These are phyloP conservation scores for Piaya cayana DNA, from an alignment of 2,113 vertebrate genomes.

Conservation along the genomic window DNA sequence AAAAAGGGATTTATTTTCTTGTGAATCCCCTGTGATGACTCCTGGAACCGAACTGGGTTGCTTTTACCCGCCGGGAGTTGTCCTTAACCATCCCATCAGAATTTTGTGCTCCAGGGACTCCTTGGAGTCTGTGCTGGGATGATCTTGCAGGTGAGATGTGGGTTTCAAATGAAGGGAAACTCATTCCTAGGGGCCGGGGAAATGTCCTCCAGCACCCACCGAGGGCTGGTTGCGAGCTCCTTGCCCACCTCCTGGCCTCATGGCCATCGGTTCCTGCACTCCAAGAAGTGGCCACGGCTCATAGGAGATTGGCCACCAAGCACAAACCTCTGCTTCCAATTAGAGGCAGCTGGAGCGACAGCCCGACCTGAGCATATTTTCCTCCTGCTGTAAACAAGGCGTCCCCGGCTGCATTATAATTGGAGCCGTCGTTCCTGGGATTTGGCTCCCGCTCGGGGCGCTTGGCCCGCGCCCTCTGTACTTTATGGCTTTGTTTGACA, in stretches of 20 bases:
- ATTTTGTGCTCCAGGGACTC: background rate
- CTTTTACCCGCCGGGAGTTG: background rate
- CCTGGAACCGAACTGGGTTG: background rate
- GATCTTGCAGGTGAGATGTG: fast-evolving
- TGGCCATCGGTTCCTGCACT: too few species aligned
- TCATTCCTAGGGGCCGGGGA: background rate
- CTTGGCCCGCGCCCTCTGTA: background rate
- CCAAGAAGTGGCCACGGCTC: too few species aligned
- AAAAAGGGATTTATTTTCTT: background rate
- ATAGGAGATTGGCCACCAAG: background rate
- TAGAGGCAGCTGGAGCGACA: background rate
- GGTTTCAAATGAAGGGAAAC: background rate
- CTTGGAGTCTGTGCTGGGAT: background rate
- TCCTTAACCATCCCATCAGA: fast-evolving
- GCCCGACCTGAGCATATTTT: background rate
- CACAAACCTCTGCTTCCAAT: background rate
- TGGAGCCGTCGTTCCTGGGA: background rate
- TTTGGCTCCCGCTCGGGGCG: fast-evolving
- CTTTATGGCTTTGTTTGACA: background rate
- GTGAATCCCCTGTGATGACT: fast-evolving
- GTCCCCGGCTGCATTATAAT: background rate
- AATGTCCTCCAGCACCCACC: too few species aligned
- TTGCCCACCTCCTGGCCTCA: too few species aligned
- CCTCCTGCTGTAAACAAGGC: background rate
- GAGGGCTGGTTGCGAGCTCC: too few species aligned